Evolutionary conservation across 2,113 vertebrate species (phyloP), one percentile per base, ranked within the genome.

Genomic region (Puffinus mauretanicus): DNA sequence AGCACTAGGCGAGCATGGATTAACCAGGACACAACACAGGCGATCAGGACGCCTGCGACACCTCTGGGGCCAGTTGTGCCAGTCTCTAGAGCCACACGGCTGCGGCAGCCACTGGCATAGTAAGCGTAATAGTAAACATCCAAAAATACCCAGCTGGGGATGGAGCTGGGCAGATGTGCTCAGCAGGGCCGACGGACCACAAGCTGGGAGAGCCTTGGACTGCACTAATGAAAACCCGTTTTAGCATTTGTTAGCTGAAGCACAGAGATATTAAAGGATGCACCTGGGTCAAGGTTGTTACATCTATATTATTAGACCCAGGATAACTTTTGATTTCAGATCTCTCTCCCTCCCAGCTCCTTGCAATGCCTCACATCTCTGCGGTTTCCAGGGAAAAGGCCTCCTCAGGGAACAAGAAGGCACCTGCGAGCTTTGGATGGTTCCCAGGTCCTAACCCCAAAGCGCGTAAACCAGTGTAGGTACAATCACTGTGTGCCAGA

Each of bases 261-360:
- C 66, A 95, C 49, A 67, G 54, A 85, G 46, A 49, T 47, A 79
- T 21, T 65, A 72, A 72, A 72, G 42, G 70, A 87, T 38, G 58
- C 49, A 95, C 88, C 93, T 94, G 81, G 49, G 62, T 95, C 73
- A 85, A 91, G 62, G 62, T 65, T 97, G 78, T 79, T 90, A n/a
- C 24, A 79, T 65, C 81, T 94, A 1, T 40, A 82, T 76, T 84
- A 64, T 18, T 51, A 91, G 86, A 76, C 25, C 21, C 49, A 80
- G 57, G 57, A 52, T 20, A 91, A 89, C 26, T 82, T 94, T 44
- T 55, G 29, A n/a, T 52, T 71, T 70, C 62, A 30, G 38, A 38
- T 49, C 29, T 67, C 22, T 25, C 55, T 90, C 34, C 46, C 38
- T 81, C 51, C 21, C 32, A 71, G 34, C 24, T 90, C 36, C 64